A percentile compares a stretch with the other conserved stretches of the same genome.
These are phyloP conservation scores for Cliona cf. orientalis DNA, from an alignment of 37 sponge, comb jelly and placozoan species.

Conservation along the genomic window DNA sequence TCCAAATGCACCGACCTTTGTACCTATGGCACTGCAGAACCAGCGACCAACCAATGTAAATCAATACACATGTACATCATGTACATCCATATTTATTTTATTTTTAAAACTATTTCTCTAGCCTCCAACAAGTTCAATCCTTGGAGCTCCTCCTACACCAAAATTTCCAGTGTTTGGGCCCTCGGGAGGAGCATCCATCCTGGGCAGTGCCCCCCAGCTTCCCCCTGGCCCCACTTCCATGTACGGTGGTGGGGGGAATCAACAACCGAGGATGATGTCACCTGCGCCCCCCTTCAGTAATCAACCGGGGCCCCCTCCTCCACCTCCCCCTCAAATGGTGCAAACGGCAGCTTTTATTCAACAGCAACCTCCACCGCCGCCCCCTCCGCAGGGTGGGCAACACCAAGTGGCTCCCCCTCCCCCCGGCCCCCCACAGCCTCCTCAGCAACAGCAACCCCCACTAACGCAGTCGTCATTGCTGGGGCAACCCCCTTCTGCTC, in stretches of 20 bases:
- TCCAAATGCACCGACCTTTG: slow-evolving; percentile 84
- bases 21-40: slow-evolving; percentile 59
- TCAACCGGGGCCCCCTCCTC: not conserved
- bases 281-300: not conserved
- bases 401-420: not conserved
- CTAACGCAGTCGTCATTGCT: slow-evolving; percentile 29
- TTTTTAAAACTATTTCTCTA: not conserved
- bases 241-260: not conserved
- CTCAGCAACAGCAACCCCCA: not conserved
- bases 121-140: slow-evolving; percentile 62
- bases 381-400: not conserved
- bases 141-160: slow-evolving; percentile 48
- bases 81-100: too few relatives aligned
- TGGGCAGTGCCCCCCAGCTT: slow-evolving; percentile 52
- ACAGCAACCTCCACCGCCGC: slow-evolving; percentile 7
- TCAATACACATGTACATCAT: not conserved
- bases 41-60: slow-evolving; percentile 47
- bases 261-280: slow-evolving; percentile 2
- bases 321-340: not conserved
- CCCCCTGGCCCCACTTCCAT: not conserved
- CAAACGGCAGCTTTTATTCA: slow-evolving; percentile 10
- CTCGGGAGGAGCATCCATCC: slow-evolving; percentile 13
- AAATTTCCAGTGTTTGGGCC: slow-evolving; percentile 16
- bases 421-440: not conserved
- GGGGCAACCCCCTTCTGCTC: slow-evolving; percentile 65